Base-by-base conservation (phyloP, 2,888 invertebrate species). In the Chalcis sispes region DNA sequence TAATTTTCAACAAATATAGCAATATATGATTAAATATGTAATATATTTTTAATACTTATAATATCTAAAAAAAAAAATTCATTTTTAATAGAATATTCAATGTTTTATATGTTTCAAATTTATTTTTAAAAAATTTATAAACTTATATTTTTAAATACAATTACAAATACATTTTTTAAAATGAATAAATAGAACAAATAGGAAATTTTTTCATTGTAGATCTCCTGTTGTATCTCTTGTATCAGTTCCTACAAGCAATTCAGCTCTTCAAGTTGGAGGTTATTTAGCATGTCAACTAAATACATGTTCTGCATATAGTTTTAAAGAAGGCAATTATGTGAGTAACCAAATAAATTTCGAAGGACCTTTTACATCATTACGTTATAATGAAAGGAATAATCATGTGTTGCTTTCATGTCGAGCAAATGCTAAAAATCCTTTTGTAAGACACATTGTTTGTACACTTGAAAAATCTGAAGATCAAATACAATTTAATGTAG, bases 351-450 rank as follows among this genome's bases (percentile, higher is more conserved):
- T 91, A 0, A 85, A 95, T 36, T 83, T 95, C 0, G 93, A 93
- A 40, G 96, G 95, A 0, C 93, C 95, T 0, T 95, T 96, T 83
- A 91, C 94, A 79, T 94, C 95, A 0, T 90, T 96, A 81, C 90
- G 91, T 32, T 94, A 94, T 79, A 94, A 96, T 82, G 86, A 89
- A 0, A 89, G 89, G 0, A 91, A 92, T 0, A 91, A 93, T 59
- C 92, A 94, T 72, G 89, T 94, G 0, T 86, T 96, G 2, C 90
- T 96, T 1, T 94, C 95, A 0, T 92, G 93, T 20, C 90, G 96
- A 61, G 93, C 95, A 0, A 92, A 91, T 62, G 86, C 89, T 0
- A 89, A 90, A 79, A 83, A 89, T 83, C 84, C 92, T 66, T 89
- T 90, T 72, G 90, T 91, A 0, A 88, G 89, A 40, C 84, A 92